These are phyloP conservation scores for Ctenopoma kingsleyae DNA, from an alignment of 2,797 vertebrate species.

Conservation along the genomic window DNA sequence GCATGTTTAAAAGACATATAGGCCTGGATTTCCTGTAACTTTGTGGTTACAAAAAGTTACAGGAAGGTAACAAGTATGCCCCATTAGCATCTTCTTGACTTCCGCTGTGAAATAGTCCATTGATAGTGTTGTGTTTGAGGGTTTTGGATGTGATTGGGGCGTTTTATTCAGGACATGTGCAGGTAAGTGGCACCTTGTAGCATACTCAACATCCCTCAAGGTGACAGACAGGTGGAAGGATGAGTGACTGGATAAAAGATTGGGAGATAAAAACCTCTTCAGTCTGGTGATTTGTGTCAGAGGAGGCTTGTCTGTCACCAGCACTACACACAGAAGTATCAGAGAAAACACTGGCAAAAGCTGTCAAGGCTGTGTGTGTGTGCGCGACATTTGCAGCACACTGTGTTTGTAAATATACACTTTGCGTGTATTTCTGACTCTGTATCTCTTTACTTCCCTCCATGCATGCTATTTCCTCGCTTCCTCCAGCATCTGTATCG, in stretches of 20 bases:
- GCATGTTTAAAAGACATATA: no score
- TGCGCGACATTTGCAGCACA: slow-evolving; percentile 11
- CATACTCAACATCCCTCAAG: slow-evolving; percentile 38
- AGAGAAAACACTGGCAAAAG: slow-evolving; percentile 1
- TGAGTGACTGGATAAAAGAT: slow-evolving; percentile 45
- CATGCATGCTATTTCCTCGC: not conserved
- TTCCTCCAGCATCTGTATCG: slow-evolving; percentile 35
- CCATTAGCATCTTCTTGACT: not conserved
- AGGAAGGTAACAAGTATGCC: no score
- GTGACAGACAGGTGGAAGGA: slow-evolving; percentile 60
- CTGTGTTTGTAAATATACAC: slow-evolving; percentile 5
- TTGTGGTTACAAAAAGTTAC: no score
- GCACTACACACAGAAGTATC: slow-evolving; percentile 26
- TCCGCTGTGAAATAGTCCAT: not conserved
- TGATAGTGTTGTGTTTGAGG: not conserved
- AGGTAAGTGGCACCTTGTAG: slow-evolving; percentile 47
- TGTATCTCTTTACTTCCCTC: slow-evolving; percentile 33
- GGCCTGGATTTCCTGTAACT: no score
- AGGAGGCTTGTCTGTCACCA: slow-evolving; percentile 45
- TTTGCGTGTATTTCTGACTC: slow-evolving; percentile 23
- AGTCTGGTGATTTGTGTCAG: slow-evolving; percentile 57
- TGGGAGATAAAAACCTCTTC: slow-evolving; percentile 55
- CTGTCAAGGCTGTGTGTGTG: slow-evolving; percentile 11
- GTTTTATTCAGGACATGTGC: slow-evolving; percentile 32
- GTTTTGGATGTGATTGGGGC: slow-evolving; percentile 35